These are phyloP conservation scores for Otus sunia DNA, from an alignment of 2,113 vertebrate genomes.

Conservation along the genomic window DNA sequence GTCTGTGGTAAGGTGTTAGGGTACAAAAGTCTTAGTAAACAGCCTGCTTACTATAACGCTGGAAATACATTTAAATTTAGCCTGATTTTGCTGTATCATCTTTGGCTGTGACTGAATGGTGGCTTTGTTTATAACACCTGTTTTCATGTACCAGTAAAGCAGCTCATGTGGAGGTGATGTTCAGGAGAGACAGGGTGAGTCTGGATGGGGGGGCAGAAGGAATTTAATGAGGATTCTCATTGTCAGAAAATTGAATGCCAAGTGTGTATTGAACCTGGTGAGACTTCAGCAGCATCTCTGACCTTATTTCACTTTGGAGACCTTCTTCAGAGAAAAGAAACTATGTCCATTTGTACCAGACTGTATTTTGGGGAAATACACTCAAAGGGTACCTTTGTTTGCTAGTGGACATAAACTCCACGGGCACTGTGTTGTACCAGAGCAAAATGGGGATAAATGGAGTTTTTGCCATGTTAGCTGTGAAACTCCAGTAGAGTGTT, in stretches of 20 bases:
- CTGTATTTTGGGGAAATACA: neutral
- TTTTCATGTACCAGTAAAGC: neutral
- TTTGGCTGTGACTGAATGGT: neutral
- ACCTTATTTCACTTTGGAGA: neutral
- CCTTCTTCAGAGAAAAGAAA: neutral
- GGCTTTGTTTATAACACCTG: neutral
- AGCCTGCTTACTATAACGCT: fast-evolving
- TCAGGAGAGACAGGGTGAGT: neutral
- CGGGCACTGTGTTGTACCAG: neutral
- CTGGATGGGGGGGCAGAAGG: neutral
- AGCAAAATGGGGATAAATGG: neutral
- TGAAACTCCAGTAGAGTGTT: neutral
- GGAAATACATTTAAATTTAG: neutral
- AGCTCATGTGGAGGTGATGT: neutral
- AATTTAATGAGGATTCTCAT: neutral
- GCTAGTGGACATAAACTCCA: neutral
- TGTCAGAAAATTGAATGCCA: neutral
- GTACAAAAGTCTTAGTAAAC: neutral
- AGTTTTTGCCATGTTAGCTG: fast-evolving
- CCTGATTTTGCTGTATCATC: neutral
- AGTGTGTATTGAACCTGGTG: neutral
- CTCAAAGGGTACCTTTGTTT: neutral
- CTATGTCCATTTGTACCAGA: neutral
- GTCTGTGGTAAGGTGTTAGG: neutral
- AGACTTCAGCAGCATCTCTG: neutral